Percentiles rank a stretch among this genome's conserved stretches.
Evolutionary conservation across 2,888 invertebrate species (phyloP).

Genomic region (Schrankia costaestrigalis): DNA sequence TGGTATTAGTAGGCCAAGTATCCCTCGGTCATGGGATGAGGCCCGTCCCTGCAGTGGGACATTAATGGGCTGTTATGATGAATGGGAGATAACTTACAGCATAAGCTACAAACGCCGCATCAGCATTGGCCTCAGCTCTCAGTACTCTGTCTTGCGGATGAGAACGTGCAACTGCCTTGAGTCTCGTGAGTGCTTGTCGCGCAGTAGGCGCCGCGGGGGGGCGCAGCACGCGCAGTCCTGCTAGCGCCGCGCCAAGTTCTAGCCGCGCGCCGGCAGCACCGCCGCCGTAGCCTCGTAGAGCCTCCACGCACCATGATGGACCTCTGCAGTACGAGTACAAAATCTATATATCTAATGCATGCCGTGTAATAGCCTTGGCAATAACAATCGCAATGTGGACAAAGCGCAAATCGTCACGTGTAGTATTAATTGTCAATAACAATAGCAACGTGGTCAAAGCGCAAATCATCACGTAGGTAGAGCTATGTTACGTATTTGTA

Average conservation of each 20-base stretch:
- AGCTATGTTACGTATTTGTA: too few species aligned
- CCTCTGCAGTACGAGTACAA: conserved; percentile 34
- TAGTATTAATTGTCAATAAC: too few species aligned
- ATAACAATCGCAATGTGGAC: too few species aligned
- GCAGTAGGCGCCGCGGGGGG: conserved; percentile 36
- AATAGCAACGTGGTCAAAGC: too few species aligned
- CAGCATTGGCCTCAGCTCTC: conserved; percentile 69
- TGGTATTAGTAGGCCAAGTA: too few species aligned
- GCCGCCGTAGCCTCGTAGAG: conserved; percentile 93
- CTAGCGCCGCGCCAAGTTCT: conserved; percentile 94
- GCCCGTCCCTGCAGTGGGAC: too few species aligned
- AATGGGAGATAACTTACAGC: conserved; percentile 63
- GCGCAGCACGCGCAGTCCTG: conserved; percentile 85
- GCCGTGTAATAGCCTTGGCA: background rate
- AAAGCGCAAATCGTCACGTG: too few species aligned
- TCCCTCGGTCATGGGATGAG: too few species aligned
- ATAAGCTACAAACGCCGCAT: conserved; percentile 72
- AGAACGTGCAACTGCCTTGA: conserved; percentile 67
- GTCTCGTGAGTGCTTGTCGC: conserved; percentile 51
- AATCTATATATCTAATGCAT: background rate
- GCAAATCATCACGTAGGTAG: too few species aligned
- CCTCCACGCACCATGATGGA: conserved; percentile 93
- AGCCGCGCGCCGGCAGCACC: conserved; percentile 85
- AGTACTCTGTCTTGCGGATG: conserved; percentile 65
- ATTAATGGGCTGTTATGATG: too few species aligned